Evolutionary conservation across 2,797 vertebrate species (phyloP), one percentile per base, ranked within the genome.

Genomic region (Furcifer pardalis): DNA sequence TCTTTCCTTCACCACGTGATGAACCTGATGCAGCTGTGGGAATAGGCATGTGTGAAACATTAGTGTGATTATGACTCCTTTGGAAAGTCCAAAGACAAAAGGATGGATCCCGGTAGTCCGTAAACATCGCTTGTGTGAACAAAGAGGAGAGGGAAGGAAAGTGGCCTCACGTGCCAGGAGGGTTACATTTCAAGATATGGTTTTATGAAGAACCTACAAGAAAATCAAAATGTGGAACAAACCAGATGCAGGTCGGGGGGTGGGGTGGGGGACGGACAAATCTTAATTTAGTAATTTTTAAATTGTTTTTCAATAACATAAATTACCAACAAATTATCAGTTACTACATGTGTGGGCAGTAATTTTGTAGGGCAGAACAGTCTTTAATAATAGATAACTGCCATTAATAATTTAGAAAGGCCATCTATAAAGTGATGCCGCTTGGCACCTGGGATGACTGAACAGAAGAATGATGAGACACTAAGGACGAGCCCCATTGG

Each of bases 371-470:
- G 84, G 77, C 73, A 71, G 40, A 86, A 66, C 1, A 4, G 32
- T 69, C 76, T 69, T 86, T 73, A 86, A 86, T 86, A 86, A 86
- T 86, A 60, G 72, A 86, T 86, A 62, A 23, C 65, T n/a, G 52
- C 37, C 78, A 86, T 86, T 73, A 80, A 86, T 86, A 81, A 86
- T 86, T 86, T 77, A 86, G 46, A 77, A 60, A 37, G 72, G 73
- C 73, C 52, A 69, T 86, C 84, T 77, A 71, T 42, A 40, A 62
- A 76, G 62, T 46, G 78, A 76, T 68, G 60, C 49, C 1, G 63
- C 73, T 77, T 72, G 69, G 84, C 84, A 81, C 84, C 84, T 81
- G 40, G 63, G 49, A 40, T 46, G 73, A 37, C 52, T 86, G 79
- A 77, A 71, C 84, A 69, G 63, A 71, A 62, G 62, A 77, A 62